Base-by-base conservation (phyloP, 1,140 invertebrate species). In the Zaprionus capensis region DNA sequence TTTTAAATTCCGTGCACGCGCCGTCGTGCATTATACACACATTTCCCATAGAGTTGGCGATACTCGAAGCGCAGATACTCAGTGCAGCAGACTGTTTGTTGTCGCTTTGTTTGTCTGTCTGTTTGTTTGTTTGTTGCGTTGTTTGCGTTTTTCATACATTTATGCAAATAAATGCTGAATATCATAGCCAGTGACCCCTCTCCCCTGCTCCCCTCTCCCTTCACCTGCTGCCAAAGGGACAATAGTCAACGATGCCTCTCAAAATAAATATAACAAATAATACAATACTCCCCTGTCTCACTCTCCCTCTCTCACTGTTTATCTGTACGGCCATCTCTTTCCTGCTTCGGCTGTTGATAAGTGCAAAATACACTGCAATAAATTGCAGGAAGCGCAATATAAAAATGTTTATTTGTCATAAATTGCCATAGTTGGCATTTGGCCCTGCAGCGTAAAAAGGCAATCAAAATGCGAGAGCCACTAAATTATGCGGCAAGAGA, bases 1-100 rank as follows among this genome's bases (percentile, higher is more conserved):
- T 84, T 90, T 88, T 75, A 88, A 88, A 88, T 88, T 88, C 78
- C 66, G 78, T 84, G 75, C 84, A 88, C 84, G 84, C 76, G 84
- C 78, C 67, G 58, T 71, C 67, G 58, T 74, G 81, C 85, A 81
- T 88, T 90, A 84, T 88, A 46, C 41, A 46, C 41, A n/a, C 41
- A 78, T 75, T 80, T 88, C 62, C 72, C 71, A 81, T 75, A 81
- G 81, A 57, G 58, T 36, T 22, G 64, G 26, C 15, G 53, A 56
- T 56, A 56, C 53, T 56, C 53, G 26, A 69, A n/a, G 49, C 12
- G 20, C 63, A 22, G 57, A 68, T 59, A 74, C 53, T 56, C 63
- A 53, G 34, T 31, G 22, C 44, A 17, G 41, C n/a, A 46, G 41
- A 56, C 17, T 53, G 49, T 53, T 38, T 53, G 28, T 55, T 66